phyloP scores from a whole-genome alignment of 1,140 invertebrate genomes.

The Drosophila kepulauana region DNA sequence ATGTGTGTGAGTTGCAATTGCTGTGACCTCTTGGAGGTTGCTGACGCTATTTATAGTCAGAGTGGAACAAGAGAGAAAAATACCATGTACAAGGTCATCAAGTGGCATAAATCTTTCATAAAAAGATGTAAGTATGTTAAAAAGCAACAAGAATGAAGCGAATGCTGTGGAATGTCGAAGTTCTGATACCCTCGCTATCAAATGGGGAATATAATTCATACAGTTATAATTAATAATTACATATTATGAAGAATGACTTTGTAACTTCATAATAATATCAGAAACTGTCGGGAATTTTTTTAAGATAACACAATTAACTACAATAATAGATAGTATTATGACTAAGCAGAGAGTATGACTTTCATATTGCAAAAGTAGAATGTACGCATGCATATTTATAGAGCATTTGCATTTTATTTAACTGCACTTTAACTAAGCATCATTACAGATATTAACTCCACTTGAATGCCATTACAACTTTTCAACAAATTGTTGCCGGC shows the following conservation, averaged over 20 bases:
- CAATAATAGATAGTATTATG: not conserved
- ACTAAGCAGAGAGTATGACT: not conserved
- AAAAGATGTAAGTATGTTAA: slow-evolving; percentile 36
- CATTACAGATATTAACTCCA: slow-evolving; percentile 14
- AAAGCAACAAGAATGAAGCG: not conserved
- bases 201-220: not conserved
- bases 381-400: slow-evolving; percentile 18
- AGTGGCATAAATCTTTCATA: slow-evolving; percentile 68
- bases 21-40: slow-evolving; percentile 68
- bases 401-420: slow-evolving; percentile 6
- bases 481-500: slow-evolving; percentile 8
- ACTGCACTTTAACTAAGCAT: slow-evolving; percentile 7
- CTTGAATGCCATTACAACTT: slow-evolving; percentile 7
- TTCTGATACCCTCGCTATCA: not conserved
- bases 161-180: not conserved
- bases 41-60: slow-evolving; percentile 64
- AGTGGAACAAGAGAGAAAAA: slow-evolving; percentile 53
- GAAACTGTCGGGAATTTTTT: slow-evolving; percentile 19
- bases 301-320: slow-evolving; percentile 4
- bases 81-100: slow-evolving; percentile 65
- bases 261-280: slow-evolving; percentile 1
- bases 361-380: slow-evolving; percentile 16
- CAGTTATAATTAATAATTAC: not conserved
- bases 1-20: slow-evolving; percentile 48
- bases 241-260: not conserved